Evolutionary conservation across 2,113 vertebrate genomes (phyloP), one percentile per base, ranked within the genome.

Genomic region (Dicrurus megarhynchus): DNA sequence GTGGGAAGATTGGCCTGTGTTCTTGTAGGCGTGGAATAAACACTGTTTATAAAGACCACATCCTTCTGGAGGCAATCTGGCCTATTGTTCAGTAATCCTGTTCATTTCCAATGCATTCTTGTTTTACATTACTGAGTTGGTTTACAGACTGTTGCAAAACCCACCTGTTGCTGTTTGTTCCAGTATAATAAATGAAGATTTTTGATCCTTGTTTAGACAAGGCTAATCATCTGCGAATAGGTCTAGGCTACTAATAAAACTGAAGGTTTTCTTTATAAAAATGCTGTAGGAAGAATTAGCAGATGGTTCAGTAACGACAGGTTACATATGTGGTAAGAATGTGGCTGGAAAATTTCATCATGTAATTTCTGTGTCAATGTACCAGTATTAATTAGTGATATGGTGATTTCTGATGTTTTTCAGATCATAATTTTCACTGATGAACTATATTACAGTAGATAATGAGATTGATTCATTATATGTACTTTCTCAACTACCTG

Each of bases 321-420:
- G 22, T 64, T 69, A 37, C 30, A 22, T 68, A 11, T 32, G 24
- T 52, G 32, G 11, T 52, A 50, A 64, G 22, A 41, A 8, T 9
- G 16, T 56, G 28, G 16, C 64, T 80, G 42, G 26, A 68, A 77
- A 41, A 7, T n/a, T 78, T 11, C 23, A 42, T 46, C 9, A 21
- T 0, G 0, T 33, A 20, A 20, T 63, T 16, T 61, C 35, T 70
- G 1, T 84, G 46, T 16, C 7, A 15, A 1, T 61, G 75, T 41
- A 14, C 20, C 27, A 28, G 67, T 80, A 57, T 50, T 57, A 50
- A 91, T 57, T 55, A 21, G 22, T 55, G 12, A n/a, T 5, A 2
- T 17, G 14, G 18, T 50, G 63, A 50, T 69, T 84, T 83, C 28
- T 80, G 61, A 10, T 69, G 16, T 42, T 90, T 84, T 81, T 65